Percentiles rank a stretch among this genome's conserved stretches.
Evolutionary conservation across 23 tunicate species (phyloP).

Genomic region (Phallusia fumigata): DNA sequence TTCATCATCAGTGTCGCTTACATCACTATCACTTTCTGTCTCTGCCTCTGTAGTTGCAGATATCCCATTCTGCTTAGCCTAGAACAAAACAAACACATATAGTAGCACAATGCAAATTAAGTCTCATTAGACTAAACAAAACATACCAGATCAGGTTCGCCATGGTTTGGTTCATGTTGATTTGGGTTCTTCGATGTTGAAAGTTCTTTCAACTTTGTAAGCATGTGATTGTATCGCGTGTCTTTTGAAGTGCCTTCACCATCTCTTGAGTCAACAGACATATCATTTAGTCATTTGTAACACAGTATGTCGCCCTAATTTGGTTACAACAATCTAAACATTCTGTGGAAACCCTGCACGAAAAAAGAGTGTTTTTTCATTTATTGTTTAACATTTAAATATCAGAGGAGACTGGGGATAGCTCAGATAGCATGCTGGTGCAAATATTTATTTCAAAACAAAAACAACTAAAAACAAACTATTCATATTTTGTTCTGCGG

Average conservation of each 20-base stretch:
- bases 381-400: too few relatives aligned
- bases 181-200: background rate
- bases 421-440: too few relatives aligned
- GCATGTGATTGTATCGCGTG: background rate
- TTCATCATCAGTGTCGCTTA: slow-evolving; percentile 31
- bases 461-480: too few relatives aligned
- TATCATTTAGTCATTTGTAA: background rate
- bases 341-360: too few relatives aligned
- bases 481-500: too few relatives aligned
- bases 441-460: too few relatives aligned
- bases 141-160: background rate
- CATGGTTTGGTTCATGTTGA: background rate
- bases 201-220: background rate
- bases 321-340: too few relatives aligned
- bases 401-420: too few relatives aligned
- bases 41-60: background rate
- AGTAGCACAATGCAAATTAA: background rate
- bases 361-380: too few relatives aligned
- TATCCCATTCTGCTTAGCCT: background rate
- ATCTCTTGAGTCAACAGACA: background rate
- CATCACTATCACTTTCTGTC: slow-evolving; percentile 3
- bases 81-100: background rate
- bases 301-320: too few relatives aligned
- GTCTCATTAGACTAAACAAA: background rate
- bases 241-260: background rate